Percentiles rank a stretch among this genome's conserved stretches.
These are phyloP conservation scores for Drosophila buzzatii DNA, from an alignment of 2,888 invertebrate genomes.

Conservation along the genomic window DNA sequence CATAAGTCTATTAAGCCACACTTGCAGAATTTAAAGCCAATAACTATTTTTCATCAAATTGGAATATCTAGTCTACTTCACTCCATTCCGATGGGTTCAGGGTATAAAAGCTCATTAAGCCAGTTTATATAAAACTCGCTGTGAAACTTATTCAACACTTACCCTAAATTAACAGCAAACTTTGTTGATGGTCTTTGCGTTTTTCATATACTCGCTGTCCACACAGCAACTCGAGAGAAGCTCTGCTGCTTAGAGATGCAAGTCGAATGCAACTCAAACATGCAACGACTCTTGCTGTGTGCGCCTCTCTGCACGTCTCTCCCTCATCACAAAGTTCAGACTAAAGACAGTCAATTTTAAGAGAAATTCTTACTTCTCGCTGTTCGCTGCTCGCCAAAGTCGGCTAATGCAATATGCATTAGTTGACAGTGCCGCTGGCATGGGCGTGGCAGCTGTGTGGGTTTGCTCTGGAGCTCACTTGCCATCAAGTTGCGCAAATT, in stretches of 20 bases:
- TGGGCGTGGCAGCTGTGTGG: slow-evolving; percentile 12
- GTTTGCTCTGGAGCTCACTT: slow-evolving; percentile 13
- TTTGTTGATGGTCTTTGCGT: slow-evolving; percentile 56
- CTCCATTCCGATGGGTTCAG: neutral
- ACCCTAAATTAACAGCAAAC: slow-evolving; percentile 77
- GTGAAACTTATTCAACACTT: slow-evolving; percentile 64
- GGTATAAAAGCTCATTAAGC: slow-evolving; percentile 68
- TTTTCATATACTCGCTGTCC: slow-evolving; percentile 51
- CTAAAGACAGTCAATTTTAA: slow-evolving; percentile 66
- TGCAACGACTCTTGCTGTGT: slow-evolving; percentile 9
- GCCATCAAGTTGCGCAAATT: slow-evolving; percentile 50
- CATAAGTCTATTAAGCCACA: neutral
- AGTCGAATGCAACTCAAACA: slow-evolving; percentile 64
- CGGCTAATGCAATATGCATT: slow-evolving; percentile 68
- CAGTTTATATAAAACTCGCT: slow-evolving; percentile 76
- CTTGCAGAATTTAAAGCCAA: neutral
- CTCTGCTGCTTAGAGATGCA: slow-evolving; percentile 14
- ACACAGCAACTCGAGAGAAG: slow-evolving; percentile 29
- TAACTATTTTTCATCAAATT: neutral
- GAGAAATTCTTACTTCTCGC: slow-evolving; percentile 28
- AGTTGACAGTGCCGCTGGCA: slow-evolving; percentile 17
- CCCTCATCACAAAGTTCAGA: slow-evolving; percentile 63
- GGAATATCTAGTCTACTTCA: neutral
- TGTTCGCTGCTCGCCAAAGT: slow-evolving; percentile 40
- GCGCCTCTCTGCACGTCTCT: neutral